A percentile compares a stretch with the other conserved stretches of the same genome.
These are phyloP conservation scores for Acleris literana DNA, from an alignment of 2,888 invertebrate genomes.

Conservation along the genomic window DNA sequence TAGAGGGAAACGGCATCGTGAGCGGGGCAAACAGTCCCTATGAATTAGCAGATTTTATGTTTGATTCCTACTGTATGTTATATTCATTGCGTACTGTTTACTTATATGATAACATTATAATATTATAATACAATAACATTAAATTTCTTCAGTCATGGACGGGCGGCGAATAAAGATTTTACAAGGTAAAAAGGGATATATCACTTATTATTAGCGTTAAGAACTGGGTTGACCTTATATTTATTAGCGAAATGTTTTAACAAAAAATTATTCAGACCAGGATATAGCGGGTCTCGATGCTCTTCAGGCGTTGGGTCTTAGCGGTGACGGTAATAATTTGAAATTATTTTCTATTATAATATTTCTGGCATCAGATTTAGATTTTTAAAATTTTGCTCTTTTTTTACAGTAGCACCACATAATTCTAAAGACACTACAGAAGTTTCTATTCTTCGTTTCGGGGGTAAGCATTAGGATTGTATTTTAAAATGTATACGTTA, in stretches of 20 bases:
- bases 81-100: background rate
- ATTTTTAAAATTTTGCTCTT: background rate
- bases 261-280: slow-evolving; percentile 47
- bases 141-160: slow-evolving; percentile 50
- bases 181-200: slow-evolving; percentile 44
- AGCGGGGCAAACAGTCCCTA: slow-evolving; percentile 53
- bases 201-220: too few relatives aligned
- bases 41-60: slow-evolving; percentile 63
- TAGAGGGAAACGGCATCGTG: slow-evolving; percentile 65
- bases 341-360: background rate
- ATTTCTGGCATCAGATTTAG: background rate
- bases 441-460: too few relatives aligned
- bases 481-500: too few relatives aligned
- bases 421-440: too few relatives aligned
- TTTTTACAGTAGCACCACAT: background rate
- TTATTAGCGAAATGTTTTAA: background rate
- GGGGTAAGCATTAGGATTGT: too few relatives aligned
- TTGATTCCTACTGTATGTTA: slow-evolving; percentile 62
- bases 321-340: slow-evolving; percentile 55
- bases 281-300: slow-evolving; percentile 65
- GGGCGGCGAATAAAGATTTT: slow-evolving; percentile 51
- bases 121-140: background rate
- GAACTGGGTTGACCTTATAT: background rate
- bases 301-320: slow-evolving; percentile 64
- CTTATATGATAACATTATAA: too few relatives aligned